These are phyloP conservation scores for Ectemnius continuus DNA, from an alignment of 2,888 invertebrate genomes.

Conservation along the genomic window DNA sequence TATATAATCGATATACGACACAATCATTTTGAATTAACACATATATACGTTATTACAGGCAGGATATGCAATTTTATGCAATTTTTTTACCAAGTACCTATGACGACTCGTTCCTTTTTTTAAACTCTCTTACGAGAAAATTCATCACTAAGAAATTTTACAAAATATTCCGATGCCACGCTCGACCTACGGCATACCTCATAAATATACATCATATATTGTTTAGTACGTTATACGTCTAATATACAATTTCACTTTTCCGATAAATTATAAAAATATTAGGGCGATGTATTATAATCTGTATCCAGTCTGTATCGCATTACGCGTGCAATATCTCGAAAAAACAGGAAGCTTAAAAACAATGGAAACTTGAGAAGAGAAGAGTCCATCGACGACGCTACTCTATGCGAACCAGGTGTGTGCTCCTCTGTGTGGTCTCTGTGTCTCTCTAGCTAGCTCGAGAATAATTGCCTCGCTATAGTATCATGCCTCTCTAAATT, in stretches of 20 bases:
- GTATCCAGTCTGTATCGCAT: slow-evolving; percentile 57
- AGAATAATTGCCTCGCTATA: neutral
- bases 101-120: slow-evolving; percentile 43
- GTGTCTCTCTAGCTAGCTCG: slow-evolving; percentile 2
- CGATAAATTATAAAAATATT: slow-evolving; percentile 63
- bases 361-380: slow-evolving; percentile 42
- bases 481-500: slow-evolving; percentile 7
- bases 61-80: slow-evolving; percentile 64
- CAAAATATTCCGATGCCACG: slow-evolving; percentile 60
- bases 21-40: slow-evolving; percentile 61
- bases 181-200: slow-evolving; percentile 51
- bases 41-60: slow-evolving; percentile 62
- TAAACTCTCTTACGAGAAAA: slow-evolving; percentile 49
- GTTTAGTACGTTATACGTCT: slow-evolving; percentile 43
- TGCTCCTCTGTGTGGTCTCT: slow-evolving; percentile 23
- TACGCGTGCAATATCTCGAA: slow-evolving; percentile 46
- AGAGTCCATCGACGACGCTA: slow-evolving; percentile 34
- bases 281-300: slow-evolving; percentile 55
- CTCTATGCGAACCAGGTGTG: neutral
- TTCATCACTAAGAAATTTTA: slow-evolving; percentile 61
- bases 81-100: slow-evolving; percentile 50
- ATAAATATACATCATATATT: slow-evolving; percentile 57
- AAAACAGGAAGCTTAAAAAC: slow-evolving; percentile 58
- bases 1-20: slow-evolving; percentile 65
- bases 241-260: slow-evolving; percentile 52